phyloP scores from a whole-genome alignment of 2,888 invertebrate genomes.

The Piscicola geometra region DNA sequence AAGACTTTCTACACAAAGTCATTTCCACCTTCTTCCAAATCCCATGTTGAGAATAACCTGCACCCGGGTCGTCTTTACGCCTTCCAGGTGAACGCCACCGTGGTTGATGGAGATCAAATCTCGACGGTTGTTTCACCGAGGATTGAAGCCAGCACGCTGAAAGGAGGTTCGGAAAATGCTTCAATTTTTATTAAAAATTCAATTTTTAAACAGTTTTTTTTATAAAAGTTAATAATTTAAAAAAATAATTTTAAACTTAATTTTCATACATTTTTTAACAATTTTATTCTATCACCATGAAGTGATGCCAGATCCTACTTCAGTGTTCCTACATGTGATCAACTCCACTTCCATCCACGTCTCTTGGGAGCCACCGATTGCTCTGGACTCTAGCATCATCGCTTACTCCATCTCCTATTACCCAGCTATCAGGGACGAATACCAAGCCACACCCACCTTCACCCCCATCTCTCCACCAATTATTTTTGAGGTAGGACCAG shows the following conservation, averaged over 20 bases:
- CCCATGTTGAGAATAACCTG: constrained; percentile 20
- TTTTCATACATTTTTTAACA: background rate
- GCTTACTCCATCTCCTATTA: constrained; percentile 51
- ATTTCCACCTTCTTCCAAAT: background rate
- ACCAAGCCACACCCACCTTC: constrained; percentile 82
- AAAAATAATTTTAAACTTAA: background rate
- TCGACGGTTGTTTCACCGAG: background rate
- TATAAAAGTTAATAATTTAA: background rate
- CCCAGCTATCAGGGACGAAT: constrained; percentile 63
- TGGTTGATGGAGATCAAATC: background rate
- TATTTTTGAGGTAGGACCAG: constrained; percentile 40
- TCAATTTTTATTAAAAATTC: background rate
- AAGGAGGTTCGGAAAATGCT: constrained; percentile 25
- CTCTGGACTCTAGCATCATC: constrained; percentile 71
- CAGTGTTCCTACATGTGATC: constrained; percentile 80
- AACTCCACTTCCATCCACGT: constrained; percentile 84
- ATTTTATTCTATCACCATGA: constrained; percentile 25
- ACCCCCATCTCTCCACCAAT: constrained; percentile 29
- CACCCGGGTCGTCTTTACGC: background rate
- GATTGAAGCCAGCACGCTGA: constrained; percentile 21
- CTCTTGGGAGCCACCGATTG: constrained; percentile 86
- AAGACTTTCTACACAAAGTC: background rate
- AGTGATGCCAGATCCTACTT: constrained; percentile 96
- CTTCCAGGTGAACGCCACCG: constrained; percentile 20
- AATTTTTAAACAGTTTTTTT: background rate